Conservation (phyloP, 2,797 vertebrate genomes). For the Valencia hispanica region DNA sequence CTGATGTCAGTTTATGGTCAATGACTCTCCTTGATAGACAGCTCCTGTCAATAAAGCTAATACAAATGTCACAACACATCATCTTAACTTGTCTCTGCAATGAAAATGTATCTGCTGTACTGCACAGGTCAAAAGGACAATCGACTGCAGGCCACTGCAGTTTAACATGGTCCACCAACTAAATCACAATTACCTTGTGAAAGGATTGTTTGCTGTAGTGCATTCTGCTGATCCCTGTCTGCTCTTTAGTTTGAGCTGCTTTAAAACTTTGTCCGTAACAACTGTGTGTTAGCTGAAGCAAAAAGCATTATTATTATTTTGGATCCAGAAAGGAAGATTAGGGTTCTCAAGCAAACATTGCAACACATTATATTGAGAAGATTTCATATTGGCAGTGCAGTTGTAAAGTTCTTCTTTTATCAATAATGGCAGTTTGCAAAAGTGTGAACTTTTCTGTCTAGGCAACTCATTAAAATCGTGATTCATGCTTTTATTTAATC, state of each 20-base stretch:
- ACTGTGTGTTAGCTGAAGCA: background rate
- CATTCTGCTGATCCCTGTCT: constrained; percentile 10
- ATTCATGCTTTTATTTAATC: constrained; percentile 1
- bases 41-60: constrained; percentile 65
- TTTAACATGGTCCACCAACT: constrained; percentile 37
- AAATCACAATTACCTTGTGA: constrained; percentile 9
- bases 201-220: constrained; percentile 40
- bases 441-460: background rate
- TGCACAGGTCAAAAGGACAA: constrained; percentile 46
- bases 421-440: background rate
- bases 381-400: background rate
- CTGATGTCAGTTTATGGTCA: constrained; percentile 62
- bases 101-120: constrained; percentile 25
- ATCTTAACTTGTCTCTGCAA: constrained; percentile 61
- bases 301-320: background rate
- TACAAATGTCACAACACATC: constrained; percentile 74
- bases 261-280: background rate
- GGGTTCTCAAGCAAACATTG: background rate
- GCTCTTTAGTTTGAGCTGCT: background rate
- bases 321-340: background rate
- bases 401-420: background rate
- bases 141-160: constrained; percentile 47
- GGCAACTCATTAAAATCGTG: background rate
- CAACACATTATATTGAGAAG: background rate
- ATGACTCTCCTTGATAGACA: constrained; percentile 55